These are phyloP conservation scores for Drosophila ficusphila DNA, from an alignment of 1,140 invertebrate species.

Conservation along the genomic window DNA sequence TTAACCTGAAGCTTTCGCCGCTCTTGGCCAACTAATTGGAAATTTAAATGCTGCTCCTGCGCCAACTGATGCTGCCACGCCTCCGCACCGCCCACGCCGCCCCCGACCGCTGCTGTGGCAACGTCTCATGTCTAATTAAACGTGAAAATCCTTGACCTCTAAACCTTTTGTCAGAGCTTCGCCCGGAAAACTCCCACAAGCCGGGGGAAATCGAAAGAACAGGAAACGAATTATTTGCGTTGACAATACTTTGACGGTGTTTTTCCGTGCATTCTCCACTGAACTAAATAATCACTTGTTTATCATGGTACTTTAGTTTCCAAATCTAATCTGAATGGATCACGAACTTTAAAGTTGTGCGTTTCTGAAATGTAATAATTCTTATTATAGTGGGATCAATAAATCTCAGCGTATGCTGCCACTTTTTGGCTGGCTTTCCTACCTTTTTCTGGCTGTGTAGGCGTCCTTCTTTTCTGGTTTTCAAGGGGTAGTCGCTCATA, in stretches of 20 bases:
- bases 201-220: conserved; percentile 23
- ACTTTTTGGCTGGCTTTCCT: neutral
- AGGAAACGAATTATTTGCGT: conserved; percentile 80
- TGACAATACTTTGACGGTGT: conserved; percentile 54
- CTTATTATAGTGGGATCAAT: too few species aligned
- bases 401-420: too few species aligned
- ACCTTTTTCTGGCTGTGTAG: neutral
- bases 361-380: too few species aligned
- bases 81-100: conserved; percentile 1
- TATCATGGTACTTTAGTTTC: too few species aligned
- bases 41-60: conserved; percentile 42
- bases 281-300: neutral
- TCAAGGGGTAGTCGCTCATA: conserved; percentile 24
- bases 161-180: conserved; percentile 41
- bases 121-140: conserved; percentile 63
- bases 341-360: too few species aligned
- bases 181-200: neutral
- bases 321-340: too few species aligned
- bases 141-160: conserved; percentile 74
- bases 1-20: conserved; percentile 27
- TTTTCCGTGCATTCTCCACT: neutral
- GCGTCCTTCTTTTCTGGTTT: neutral
- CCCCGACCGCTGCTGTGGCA: conserved; percentile 17
- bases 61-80: conserved; percentile 5
- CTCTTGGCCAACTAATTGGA: conserved; percentile 40